Conservation (phyloP, 1,140 invertebrate genomes). For the Ditylenchus dipsaci region DNA sequence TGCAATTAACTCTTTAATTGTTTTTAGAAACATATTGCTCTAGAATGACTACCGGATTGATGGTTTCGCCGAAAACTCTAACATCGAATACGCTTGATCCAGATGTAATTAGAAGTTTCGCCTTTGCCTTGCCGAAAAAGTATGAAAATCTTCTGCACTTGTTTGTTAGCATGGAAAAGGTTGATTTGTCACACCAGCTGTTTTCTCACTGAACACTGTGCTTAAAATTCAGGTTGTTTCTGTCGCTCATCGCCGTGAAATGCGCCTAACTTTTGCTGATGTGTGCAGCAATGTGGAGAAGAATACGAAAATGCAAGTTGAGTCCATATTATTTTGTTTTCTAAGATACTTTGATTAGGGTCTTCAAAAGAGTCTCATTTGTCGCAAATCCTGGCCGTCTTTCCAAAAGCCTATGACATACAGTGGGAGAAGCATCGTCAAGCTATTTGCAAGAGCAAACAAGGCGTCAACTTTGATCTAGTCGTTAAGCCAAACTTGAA, state of each 20-base stretch:
- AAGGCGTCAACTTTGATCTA: neutral
- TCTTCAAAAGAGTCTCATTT: neutral
- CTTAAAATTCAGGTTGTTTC: neutral
- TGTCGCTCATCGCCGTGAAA: neutral
- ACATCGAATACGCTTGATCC: neutral
- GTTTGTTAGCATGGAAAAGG: constrained; percentile 10
- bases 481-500: neutral
- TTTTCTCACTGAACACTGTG: neutral
- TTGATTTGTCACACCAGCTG: neutral
- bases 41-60: too few relatives aligned
- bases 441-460: neutral
- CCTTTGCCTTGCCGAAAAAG: constrained; percentile 1
- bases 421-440: constrained; percentile 3
- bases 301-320: constrained; percentile 1
- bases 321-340: too few relatives aligned
- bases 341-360: neutral
- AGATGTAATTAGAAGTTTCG: neutral
- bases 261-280: constrained; percentile 4
- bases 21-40: too few relatives aligned
- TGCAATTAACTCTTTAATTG: too few relatives aligned
- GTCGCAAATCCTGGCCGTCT: constrained; percentile 7
- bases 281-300: neutral
- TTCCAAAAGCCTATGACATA: neutral
- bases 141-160: constrained; percentile 6
- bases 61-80: neutral